phyloP scores from a whole-genome alignment of 2,797 vertebrate genomes.

The Phataginus tetradactyla region DNA sequence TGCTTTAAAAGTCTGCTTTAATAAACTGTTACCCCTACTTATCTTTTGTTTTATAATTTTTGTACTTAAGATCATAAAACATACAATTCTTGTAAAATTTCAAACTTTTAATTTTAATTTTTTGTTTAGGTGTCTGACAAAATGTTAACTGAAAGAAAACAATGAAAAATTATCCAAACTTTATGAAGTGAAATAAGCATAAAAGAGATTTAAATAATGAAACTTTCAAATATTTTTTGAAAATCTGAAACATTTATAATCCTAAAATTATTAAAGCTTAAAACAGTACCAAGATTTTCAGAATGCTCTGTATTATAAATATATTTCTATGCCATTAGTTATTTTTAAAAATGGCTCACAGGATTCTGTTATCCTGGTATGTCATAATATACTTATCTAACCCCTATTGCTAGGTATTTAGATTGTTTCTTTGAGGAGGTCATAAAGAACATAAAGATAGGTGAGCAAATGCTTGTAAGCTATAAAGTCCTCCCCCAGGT shows the following conservation, averaged over 20 bases:
- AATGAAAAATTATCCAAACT: constrained; percentile 16
- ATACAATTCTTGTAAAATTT: background rate
- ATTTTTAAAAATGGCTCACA: background rate
- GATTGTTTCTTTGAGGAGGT: constrained; percentile 45
- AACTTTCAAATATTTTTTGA: constrained; percentile 11
- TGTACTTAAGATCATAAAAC: constrained; percentile 53
- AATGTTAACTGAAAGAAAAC: constrained; percentile 15
- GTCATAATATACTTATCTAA: background rate
- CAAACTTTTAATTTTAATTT: constrained; percentile 11
- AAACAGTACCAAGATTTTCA: background rate
- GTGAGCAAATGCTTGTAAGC: background rate
- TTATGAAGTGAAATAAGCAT: constrained; percentile 31
- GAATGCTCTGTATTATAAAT: background rate
- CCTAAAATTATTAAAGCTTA: constrained; percentile 38
- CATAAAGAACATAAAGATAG: constrained; percentile 32
- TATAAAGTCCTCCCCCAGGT: background rate
- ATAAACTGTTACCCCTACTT: background rate
- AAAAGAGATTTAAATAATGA: constrained; percentile 24
- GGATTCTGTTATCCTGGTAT: background rate
- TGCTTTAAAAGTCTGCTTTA: constrained; percentile 48
- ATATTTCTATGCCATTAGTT: constrained; percentile 9
- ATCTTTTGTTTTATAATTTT: constrained; percentile 12
- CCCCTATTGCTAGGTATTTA: background rate
- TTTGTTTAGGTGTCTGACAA: constrained; percentile 36
- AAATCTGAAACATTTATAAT: constrained; percentile 45